Conservation (phyloP, 2,113 vertebrate genomes). For the Erythrocebus patas region DNA sequence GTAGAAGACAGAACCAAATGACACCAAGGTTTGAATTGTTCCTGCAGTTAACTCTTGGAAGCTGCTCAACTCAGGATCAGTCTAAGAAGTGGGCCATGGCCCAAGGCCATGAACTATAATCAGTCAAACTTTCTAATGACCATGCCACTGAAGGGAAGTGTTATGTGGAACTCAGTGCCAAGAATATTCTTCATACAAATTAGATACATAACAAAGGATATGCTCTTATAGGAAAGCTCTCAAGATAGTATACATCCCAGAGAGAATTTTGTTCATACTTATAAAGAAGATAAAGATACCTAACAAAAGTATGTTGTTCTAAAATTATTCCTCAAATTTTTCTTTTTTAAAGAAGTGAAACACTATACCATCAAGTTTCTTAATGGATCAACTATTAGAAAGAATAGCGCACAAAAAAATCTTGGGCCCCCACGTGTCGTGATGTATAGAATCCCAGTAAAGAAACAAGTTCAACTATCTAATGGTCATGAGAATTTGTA, state of each 20-base stretch:
- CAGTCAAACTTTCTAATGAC: constrained; percentile 41
- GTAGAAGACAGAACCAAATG: background rate
- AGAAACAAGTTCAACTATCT: background rate
- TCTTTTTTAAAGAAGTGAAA: background rate
- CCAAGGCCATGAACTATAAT: background rate
- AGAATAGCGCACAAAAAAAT: background rate
- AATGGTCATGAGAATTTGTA: background rate
- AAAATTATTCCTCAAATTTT: background rate
- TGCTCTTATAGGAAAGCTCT: background rate
- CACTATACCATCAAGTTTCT: background rate
- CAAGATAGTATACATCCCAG: background rate
- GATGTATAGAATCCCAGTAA: background rate
- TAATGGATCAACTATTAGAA: background rate
- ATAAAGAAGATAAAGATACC: background rate
- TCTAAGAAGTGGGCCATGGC: constrained; percentile 27
- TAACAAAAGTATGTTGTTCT: background rate
- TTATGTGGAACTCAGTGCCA: background rate
- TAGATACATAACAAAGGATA: background rate
- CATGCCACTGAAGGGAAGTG: background rate
- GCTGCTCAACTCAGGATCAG: constrained; percentile 21
- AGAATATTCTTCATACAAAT: constrained; percentile 34
- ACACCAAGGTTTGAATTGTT: constrained; percentile 11
- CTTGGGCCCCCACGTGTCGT: background rate
- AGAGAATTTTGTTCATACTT: background rate
- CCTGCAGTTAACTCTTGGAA: constrained; percentile 6